Conservation (phyloP, 2,113 vertebrate species). For the Gavia stellata region DNA sequence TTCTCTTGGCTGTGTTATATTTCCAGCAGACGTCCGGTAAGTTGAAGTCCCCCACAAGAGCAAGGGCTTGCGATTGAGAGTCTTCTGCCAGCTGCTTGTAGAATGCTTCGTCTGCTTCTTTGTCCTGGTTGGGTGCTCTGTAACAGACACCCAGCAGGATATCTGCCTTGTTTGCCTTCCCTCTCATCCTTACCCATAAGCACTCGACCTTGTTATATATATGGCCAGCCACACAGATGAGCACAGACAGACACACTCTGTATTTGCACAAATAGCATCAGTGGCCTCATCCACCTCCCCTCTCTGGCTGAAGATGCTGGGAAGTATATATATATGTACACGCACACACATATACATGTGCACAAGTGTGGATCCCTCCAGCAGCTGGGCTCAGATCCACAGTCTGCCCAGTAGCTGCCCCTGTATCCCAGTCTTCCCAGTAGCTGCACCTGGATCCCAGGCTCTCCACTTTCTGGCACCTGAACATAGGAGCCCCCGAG, state of each 20-base stretch:
- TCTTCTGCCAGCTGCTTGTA: no score
- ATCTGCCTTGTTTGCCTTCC: no score
- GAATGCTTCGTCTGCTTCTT: no score
- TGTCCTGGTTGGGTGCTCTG: no score
- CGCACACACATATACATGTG: accelerated
- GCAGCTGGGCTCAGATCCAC: background rate
- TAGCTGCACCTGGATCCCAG: background rate
- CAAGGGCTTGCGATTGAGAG: no score
- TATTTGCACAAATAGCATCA: background rate
- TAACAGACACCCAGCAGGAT: no score
- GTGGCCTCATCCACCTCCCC: background rate
- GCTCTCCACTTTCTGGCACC: background rate
- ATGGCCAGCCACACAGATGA: background rate
- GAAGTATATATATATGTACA: background rate
- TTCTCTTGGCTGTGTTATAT: no score
- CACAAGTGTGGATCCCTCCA: background rate
- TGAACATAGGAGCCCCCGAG: accelerated
- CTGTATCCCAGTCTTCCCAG: background rate
- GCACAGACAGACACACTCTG: background rate
- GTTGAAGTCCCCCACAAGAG: no score
- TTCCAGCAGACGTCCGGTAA: no score
- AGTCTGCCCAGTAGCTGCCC: background rate
- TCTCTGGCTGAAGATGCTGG: background rate
- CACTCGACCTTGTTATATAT: no score
- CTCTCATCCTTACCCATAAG: no score